Percentiles rank a stretch among this genome's conserved stretches.
Evolutionary conservation across 37 sponge, comb jelly and placozoan species (phyloP).

Genomic region (Haliclona indistincta): DNA sequence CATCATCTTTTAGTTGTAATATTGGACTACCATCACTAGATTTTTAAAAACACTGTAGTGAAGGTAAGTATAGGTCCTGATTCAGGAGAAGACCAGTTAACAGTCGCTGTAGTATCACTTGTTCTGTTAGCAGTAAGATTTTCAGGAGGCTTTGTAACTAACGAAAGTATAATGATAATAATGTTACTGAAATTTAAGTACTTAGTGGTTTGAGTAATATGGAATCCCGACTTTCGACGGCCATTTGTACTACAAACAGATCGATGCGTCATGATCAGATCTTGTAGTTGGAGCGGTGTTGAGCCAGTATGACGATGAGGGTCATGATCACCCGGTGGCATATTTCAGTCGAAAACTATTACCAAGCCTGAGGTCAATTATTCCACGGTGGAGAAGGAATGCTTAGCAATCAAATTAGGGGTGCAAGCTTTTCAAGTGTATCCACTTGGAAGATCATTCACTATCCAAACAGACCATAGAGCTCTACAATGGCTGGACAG

Average conservation of each 20-base stretch:
- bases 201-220: no score
- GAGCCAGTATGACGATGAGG: conserved; percentile 32
- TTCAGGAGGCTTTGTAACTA: no score
- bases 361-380: conserved; percentile 37
- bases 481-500: conserved; percentile 30
- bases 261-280: conserved; percentile 24
- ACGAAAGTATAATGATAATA: no score
- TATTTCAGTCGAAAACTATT: conserved; percentile 46
- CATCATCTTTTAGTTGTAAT: no score
- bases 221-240: no score
- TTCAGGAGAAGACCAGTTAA: no score
- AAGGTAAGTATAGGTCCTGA: no score
- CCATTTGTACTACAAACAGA: conserved; percentile 66
- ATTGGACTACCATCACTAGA: no score
- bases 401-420: conserved; percentile 31
- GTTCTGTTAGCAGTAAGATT: no score
- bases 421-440: conserved; percentile 37
- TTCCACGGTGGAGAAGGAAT: conserved; percentile 56
- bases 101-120: no score
- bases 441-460: conserved; percentile 31
- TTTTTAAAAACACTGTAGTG: no score
- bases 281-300: conserved; percentile 54
- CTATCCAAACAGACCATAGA: conserved; percentile 52
- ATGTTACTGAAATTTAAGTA: no score
- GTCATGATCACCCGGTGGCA: conserved; percentile 36